Conservation (phyloP, 2,888 invertebrate species). For the Sinodicranocentrus sp. region DNA sequence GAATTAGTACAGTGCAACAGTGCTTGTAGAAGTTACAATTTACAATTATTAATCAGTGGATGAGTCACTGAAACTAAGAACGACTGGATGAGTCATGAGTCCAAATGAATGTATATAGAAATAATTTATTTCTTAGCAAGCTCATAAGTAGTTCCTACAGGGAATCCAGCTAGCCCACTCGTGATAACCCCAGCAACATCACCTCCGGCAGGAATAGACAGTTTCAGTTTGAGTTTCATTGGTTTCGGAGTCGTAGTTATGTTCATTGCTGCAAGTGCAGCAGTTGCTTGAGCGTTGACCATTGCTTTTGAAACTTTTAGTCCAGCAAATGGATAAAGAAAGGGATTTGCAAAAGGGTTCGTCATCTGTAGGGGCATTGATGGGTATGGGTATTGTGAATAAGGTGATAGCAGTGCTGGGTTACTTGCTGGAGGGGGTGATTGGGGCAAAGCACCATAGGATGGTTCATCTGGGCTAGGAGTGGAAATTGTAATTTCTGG, state of each 20-base stretch:
- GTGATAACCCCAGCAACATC: constrained; percentile 56
- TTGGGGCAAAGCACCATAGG: background rate
- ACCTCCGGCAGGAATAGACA: constrained; percentile 64
- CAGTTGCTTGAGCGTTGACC: constrained; percentile 64
- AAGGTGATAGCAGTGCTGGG: constrained; percentile 1
- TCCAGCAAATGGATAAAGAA: constrained; percentile 47
- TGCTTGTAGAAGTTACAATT: no score
- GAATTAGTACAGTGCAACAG: no score
- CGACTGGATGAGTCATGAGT: no score
- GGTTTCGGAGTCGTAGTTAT: constrained; percentile 71
- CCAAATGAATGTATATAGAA: no score
- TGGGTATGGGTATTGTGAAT: background rate
- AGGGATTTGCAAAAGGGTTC: constrained; percentile 43
- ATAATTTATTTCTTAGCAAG: constrained; percentile 43
- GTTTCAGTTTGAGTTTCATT: constrained; percentile 68
- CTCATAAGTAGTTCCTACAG: constrained; percentile 60
- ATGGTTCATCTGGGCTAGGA: constrained; percentile 16
- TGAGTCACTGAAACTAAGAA: no score
- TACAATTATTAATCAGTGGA: no score
- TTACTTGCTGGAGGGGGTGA: background rate
- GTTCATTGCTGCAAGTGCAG: constrained; percentile 59
- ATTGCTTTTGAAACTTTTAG: constrained; percentile 64
- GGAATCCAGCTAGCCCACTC: constrained; percentile 49
- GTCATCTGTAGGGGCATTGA: background rate
- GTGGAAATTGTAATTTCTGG: constrained; percentile 16